Conservation (phyloP, 64 coral and sea anemone species). For the Anthopleura sola region DNA sequence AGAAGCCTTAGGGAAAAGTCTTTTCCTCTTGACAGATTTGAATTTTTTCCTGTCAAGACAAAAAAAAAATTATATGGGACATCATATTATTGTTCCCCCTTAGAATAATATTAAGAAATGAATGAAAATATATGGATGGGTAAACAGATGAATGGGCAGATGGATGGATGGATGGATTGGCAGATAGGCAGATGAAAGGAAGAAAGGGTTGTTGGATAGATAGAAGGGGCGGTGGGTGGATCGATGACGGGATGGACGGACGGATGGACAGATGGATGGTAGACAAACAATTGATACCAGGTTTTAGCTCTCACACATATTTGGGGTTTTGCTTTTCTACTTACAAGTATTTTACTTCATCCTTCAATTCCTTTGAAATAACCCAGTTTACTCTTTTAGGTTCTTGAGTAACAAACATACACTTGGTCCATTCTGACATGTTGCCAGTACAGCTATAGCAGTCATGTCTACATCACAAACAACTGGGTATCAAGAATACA, state of each 20-base stretch:
- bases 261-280: too few species aligned
- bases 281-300: too few species aligned
- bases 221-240: neutral
- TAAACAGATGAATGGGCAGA: too few species aligned
- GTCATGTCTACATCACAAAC: constrained; percentile 58
- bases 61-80: neutral
- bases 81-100: neutral
- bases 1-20: constrained; percentile 62
- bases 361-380: constrained; percentile 73
- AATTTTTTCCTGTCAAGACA: constrained; percentile 66
- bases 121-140: too few species aligned
- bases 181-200: neutral
- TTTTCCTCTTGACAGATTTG: constrained; percentile 74
- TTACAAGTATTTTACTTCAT: constrained; percentile 78
- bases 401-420: constrained; percentile 74
- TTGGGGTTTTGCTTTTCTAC: neutral
- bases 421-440: constrained; percentile 95
- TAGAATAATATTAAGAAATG: too few species aligned
- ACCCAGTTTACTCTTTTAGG: constrained; percentile 73
- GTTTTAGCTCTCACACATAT: neutral
- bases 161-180: too few species aligned
- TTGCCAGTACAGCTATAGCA: constrained; percentile 89
- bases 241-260: too few species aligned
- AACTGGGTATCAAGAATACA: neutral
- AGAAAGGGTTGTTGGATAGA: too few species aligned